Base-by-base conservation (phyloP, 2,888 invertebrate genomes). In the Mellilla xanthometata region DNA sequence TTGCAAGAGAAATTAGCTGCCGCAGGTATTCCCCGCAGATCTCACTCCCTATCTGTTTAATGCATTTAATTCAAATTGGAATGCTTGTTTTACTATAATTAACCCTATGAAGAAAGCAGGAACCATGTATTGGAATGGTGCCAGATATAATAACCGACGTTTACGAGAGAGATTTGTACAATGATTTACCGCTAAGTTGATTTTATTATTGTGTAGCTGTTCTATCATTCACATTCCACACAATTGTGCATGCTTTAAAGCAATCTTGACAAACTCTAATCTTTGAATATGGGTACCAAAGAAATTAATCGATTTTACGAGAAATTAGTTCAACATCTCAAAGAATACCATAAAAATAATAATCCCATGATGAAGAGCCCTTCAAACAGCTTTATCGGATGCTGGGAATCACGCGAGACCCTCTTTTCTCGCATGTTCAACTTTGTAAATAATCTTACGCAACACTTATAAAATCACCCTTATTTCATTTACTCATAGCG, bases 301-400 rank as follows among this genome's bases (percentile, higher is more conserved):
- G n/a, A n/a, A n/a, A n/a, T n/a, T n/a, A n/a, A n/a, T n/a, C n/a
- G n/a, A n/a, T n/a, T n/a, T n/a, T n/a, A n/a, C n/a, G n/a, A n/a
- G 10, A 27, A 36, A 36, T 28, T 28, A 28, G 28, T 28, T 29
- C 5, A 12, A 19, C 19, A 12, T 10, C 15, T 26, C 13, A 15
- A 13, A 55, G 58, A 50, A 54, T 57, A 48, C 34, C 49, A 50
- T 38, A 42, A 59, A 58, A 68, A 65, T 65, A 63, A 65, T 63
- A 56, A 63, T 60, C 47, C 46, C 60, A 60, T 67, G 60, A 67
- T 68, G 62, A 61, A 60, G 56, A 61, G 54, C 50, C 42, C 29
- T 39, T 56, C 52, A 53, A 62, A 60, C 54, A 56, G 57, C 51
- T 55, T 34, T 30, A 55, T 61, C 50, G 49, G 60, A 60, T 62